Percentiles rank a stretch among this genome's conserved stretches.
phyloP scores from a whole-genome alignment of 2,888 invertebrate species.

The Clostera curtula region DNA sequence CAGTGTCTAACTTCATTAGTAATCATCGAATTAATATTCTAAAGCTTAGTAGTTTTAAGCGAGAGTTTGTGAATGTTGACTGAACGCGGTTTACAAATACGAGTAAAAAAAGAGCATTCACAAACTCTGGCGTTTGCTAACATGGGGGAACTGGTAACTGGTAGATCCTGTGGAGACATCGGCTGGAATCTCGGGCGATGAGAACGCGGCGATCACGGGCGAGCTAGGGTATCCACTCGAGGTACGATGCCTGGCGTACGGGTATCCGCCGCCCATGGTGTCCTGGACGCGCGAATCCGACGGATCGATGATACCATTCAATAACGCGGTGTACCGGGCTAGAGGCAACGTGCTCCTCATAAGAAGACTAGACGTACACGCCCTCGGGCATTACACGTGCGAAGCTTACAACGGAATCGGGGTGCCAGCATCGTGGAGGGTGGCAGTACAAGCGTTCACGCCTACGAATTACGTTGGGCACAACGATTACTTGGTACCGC shows the following conservation, averaged over 20 bases:
- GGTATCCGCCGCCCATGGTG: slow-evolving; percentile 85
- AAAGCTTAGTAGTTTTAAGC: slow-evolving; percentile 41
- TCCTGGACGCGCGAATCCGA: slow-evolving; percentile 89
- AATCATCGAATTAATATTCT: slow-evolving; percentile 27
- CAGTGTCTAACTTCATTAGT: slow-evolving; percentile 33
- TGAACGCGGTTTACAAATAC: not conserved
- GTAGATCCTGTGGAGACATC: slow-evolving; percentile 75
- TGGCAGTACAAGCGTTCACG: slow-evolving; percentile 82
- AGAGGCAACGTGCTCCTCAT: slow-evolving; percentile 85
- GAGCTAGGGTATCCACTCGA: slow-evolving; percentile 81
- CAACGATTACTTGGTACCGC: slow-evolving; percentile 32
- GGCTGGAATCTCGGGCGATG: slow-evolving; percentile 81
- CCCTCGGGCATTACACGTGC: slow-evolving; percentile 91
- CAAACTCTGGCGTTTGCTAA: slow-evolving; percentile 30
- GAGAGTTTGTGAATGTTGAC: slow-evolving; percentile 38
- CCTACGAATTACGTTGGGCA: slow-evolving; percentile 70
- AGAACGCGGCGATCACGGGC: slow-evolving; percentile 78
- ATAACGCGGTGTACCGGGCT: slow-evolving; percentile 80
- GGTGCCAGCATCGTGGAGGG: slow-evolving; percentile 84
- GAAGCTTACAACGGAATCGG: slow-evolving; percentile 90
- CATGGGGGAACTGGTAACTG: slow-evolving; percentile 41
- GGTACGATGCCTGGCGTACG: slow-evolving; percentile 87
- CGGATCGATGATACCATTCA: slow-evolving; percentile 82
- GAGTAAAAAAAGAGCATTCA: slow-evolving; percentile 24
- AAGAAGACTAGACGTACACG: slow-evolving; percentile 79